These are phyloP conservation scores for Rugalucina vietnamica DNA, from an alignment of 2,888 invertebrate genomes.

Conservation along the genomic window DNA sequence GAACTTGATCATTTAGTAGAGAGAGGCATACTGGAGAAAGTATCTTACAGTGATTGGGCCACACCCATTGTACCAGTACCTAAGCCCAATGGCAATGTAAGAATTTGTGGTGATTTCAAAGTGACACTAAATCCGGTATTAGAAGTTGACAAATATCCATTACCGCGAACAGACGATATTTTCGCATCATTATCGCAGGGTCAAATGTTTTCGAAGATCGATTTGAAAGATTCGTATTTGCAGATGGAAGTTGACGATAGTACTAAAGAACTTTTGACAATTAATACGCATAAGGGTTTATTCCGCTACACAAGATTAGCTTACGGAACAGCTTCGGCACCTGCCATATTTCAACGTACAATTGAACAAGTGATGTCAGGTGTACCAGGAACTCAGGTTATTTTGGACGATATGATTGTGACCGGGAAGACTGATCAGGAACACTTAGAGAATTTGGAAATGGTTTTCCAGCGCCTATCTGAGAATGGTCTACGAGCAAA, in stretches of 20 bases:
- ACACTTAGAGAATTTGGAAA: slow-evolving; percentile 37
- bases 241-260: slow-evolving; percentile 56
- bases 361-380: slow-evolving; percentile 69
- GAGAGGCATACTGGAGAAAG: slow-evolving; percentile 46
- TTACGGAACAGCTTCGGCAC: slow-evolving; percentile 64
- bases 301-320: slow-evolving; percentile 65
- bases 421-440: slow-evolving; percentile 30
- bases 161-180: slow-evolving; percentile 71
- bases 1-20: slow-evolving; percentile 44
- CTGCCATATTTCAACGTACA: slow-evolving; percentile 61
- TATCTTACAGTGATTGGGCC: slow-evolving; percentile 63
- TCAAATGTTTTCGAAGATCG: slow-evolving; percentile 64
- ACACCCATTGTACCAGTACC: slow-evolving; percentile 68
- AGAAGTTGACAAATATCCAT: slow-evolving; percentile 70
- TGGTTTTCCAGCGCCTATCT: slow-evolving; percentile 26
- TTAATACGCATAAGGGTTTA: slow-evolving; percentile 67
- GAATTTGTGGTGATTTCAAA: slow-evolving; percentile 73
- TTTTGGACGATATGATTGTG: slow-evolving; percentile 49
- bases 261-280: slow-evolving; percentile 51
- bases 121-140: slow-evolving; percentile 70
- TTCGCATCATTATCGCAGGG: slow-evolving; percentile 61
- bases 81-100: slow-evolving; percentile 56
- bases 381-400: slow-evolving; percentile 46
- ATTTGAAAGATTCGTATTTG: slow-evolving; percentile 67
- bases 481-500: slow-evolving; percentile 37